phyloP scores from a whole-genome alignment of 2,797 vertebrate species.

The Parauchenoglanis ngamensis region DNA sequence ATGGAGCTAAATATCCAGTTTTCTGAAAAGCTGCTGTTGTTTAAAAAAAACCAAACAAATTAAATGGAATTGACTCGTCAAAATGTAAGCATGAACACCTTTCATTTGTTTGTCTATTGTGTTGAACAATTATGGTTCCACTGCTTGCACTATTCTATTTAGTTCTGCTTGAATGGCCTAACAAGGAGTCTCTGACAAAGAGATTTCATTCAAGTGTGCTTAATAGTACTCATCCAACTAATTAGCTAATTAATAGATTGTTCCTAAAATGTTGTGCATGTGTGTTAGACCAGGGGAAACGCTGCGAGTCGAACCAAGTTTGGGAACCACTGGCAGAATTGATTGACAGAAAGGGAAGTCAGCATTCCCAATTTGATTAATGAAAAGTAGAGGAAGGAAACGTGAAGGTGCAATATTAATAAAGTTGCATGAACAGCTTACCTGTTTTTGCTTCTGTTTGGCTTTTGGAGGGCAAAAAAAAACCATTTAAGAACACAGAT shows the following conservation, averaged over 20 bases:
- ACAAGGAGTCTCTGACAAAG: neutral
- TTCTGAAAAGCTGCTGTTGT: neutral
- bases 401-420: neutral
- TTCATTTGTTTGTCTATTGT: neutral
- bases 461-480: conserved; percentile 85
- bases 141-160: neutral
- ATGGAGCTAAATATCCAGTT: neutral
- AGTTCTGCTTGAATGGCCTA: neutral
- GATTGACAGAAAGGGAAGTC: neutral
- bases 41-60: neutral
- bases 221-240: neutral
- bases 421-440: conserved; percentile 68
- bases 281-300: neutral
- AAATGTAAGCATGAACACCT: neutral
- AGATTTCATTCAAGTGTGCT: neutral
- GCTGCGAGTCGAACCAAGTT: neutral
- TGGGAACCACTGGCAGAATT: neutral
- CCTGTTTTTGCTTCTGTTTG: conserved; percentile 99
- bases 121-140: neutral
- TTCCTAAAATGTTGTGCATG: neutral
- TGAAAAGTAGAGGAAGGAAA: neutral
- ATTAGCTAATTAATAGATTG: neutral
- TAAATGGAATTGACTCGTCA: neutral
- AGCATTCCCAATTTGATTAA: neutral
- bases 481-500: neutral